Percentiles rank a stretch among this genome's conserved stretches.
Conservation (phyloP, 2,888 invertebrate genomes). For the Drosophila borborema region DNA sequence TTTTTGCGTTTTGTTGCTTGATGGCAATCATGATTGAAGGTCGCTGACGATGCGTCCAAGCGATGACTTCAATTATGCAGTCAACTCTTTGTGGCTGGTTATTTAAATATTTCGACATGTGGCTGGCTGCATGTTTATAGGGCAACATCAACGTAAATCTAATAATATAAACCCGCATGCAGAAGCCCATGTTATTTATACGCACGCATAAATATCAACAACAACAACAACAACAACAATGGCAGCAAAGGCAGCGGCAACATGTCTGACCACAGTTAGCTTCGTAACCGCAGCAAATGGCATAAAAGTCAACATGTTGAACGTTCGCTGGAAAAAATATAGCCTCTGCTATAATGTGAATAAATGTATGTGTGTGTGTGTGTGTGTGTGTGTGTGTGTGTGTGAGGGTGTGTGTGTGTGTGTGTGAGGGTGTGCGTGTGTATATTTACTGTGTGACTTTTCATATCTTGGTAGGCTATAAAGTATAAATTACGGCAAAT, state of each 20-base stretch:
- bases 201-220: constrained; percentile 72
- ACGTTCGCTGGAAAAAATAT: constrained; percentile 70
- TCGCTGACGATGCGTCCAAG: constrained; percentile 11
- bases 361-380: constrained; percentile 20
- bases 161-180: constrained; percentile 71
- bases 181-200: constrained; percentile 72
- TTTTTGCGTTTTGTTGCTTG: constrained; percentile 17
- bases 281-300: constrained; percentile 76
- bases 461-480: constrained; percentile 78
- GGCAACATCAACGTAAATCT: constrained; percentile 68
- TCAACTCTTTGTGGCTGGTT: constrained; percentile 70
- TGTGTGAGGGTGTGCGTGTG: constrained; percentile 23
- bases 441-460: constrained; percentile 62
- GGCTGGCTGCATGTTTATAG: constrained; percentile 67
- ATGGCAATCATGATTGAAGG: constrained; percentile 60
- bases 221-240: constrained; percentile 23
- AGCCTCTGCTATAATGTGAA: constrained; percentile 50
- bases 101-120: constrained; percentile 69
- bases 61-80: constrained; percentile 64
- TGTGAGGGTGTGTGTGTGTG: constrained; percentile 24
- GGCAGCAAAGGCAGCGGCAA: constrained; percentile 22
- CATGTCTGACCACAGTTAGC: constrained; percentile 72
- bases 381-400: constrained; percentile 4
- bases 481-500: constrained; percentile 80
- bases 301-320: constrained; percentile 80